Percentiles rank a stretch among this genome's conserved stretches.
These are phyloP conservation scores for Sycophaga agraensis DNA, from an alignment of 1,140 invertebrate genomes.

Conservation along the genomic window DNA sequence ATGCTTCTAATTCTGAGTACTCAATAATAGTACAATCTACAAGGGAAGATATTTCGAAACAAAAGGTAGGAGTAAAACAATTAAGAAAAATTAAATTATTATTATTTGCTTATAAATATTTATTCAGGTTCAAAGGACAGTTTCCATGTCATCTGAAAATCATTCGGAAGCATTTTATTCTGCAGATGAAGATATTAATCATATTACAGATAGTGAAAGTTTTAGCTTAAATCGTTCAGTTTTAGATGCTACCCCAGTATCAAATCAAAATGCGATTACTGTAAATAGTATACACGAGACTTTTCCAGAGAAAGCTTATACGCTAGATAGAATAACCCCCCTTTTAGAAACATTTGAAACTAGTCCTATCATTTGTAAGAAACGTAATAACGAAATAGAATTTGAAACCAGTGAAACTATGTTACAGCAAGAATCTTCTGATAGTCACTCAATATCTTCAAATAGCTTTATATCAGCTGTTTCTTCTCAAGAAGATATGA, in stretches of 20 bases:
- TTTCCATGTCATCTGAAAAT: slow-evolving; percentile 85
- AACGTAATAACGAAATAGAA: slow-evolving; percentile 37
- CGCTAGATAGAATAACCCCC: slow-evolving; percentile 47
- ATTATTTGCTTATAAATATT: no score
- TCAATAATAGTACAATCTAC: slow-evolving; percentile 61
- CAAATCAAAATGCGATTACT: slow-evolving; percentile 55
- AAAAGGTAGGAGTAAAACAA: slow-evolving; percentile 44
- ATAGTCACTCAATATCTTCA: slow-evolving; percentile 75
- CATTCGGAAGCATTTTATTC: slow-evolving; percentile 89
- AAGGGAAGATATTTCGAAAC: slow-evolving; percentile 59
- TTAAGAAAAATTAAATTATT: neutral
- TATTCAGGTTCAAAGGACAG: slow-evolving; percentile 72
- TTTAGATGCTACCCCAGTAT: slow-evolving; percentile 54
- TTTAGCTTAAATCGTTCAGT: slow-evolving; percentile 69
- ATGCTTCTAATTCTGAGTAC: slow-evolving; percentile 64
- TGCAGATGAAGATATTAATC: slow-evolving; percentile 80
- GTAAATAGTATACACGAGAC: slow-evolving; percentile 61
- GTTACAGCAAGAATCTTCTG: slow-evolving; percentile 59
- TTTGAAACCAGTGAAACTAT: slow-evolving; percentile 39
- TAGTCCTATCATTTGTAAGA: slow-evolving; percentile 38
- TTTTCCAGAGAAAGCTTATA: slow-evolving; percentile 50
- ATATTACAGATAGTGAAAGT: slow-evolving; percentile 56
- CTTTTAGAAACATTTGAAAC: slow-evolving; percentile 32
- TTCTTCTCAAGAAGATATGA: slow-evolving; percentile 91
- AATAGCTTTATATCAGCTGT: slow-evolving; percentile 90